Percentiles rank a stretch among this genome's conserved stretches.
These are phyloP conservation scores for Salvelinus namaycush DNA, from an alignment of 2,113 vertebrate species.

Conservation along the genomic window DNA sequence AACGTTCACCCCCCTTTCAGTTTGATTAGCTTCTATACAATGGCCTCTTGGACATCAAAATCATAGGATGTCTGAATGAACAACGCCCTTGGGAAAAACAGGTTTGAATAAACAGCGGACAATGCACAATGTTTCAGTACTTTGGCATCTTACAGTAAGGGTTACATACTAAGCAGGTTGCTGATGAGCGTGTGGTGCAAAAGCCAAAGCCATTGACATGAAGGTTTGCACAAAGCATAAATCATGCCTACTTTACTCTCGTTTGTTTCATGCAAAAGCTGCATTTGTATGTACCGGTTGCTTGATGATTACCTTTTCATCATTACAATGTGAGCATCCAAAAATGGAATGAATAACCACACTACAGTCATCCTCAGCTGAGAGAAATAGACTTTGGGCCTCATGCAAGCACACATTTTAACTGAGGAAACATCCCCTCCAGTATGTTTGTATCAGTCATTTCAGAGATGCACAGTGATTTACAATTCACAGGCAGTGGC, in stretches of 20 bases:
- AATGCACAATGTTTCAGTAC: constrained; percentile 28
- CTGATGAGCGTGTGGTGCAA: constrained; percentile 14
- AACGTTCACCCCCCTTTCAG: constrained; percentile 25
- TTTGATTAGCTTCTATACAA: constrained; percentile 4
- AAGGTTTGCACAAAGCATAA: constrained; percentile 52
- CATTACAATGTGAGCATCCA: too few species aligned
- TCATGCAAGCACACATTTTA: too few species aligned
- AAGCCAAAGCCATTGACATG: constrained; percentile 10
- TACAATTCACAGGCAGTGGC: too few species aligned
- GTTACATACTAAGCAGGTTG: constrained; percentile 33
- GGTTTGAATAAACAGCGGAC: constrained; percentile 5
- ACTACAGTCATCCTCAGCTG: too few species aligned
- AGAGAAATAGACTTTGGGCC: constrained; percentile 5
- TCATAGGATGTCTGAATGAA: constrained; percentile 5
- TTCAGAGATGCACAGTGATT: too few species aligned
- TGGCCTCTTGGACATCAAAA: background rate
- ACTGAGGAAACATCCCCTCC: background rate
- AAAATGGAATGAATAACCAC: too few species aligned
- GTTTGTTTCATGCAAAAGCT: constrained; percentile 57
- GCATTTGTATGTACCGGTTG: background rate
- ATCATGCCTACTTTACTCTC: constrained; percentile 46
- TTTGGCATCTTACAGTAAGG: constrained; percentile 29
- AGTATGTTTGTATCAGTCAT: constrained; percentile 6
- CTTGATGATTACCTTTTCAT: too few species aligned
- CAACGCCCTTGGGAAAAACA: constrained; percentile 1